Evolutionary conservation across 1,140 invertebrate species (phyloP), one percentile per base, ranked within the genome.

Genomic region (Drosophila saltans): DNA sequence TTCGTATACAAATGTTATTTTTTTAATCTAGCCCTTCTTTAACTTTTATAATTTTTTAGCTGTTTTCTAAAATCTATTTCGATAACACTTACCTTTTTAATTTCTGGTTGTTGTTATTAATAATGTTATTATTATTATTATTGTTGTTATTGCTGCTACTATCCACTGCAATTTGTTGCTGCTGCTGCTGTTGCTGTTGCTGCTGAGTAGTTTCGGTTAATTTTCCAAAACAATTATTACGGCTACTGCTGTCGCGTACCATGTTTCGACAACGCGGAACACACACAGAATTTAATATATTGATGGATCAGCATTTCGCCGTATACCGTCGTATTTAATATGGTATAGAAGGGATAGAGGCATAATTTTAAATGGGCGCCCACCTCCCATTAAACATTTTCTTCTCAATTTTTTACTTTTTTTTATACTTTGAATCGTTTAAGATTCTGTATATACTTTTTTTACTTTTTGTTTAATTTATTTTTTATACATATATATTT

Each of bases 211-310:
- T 98, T 95, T 99, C 98, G 96, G 98, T 97, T 96, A 99, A 97
- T 97, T 99, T 99, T 96, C 98, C 98, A 96, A 99, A 97, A 97
- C 98, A 98, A 95, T 99, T 96, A 95, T 99, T 98, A 95, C 98
- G 97, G 96, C 98, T 99, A 97, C 67, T 88, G 77, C 67, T 88
- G 77, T 99, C 98, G 97, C 98, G 98, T 96, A 99, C 98, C 98
- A 99, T 99, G 96, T 97, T 98, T 96, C 67, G 80, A 83, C 45
- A 80, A 77, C 45, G 45, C 74, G 74, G 66, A 77, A 70, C 68
- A 88, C 80, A 83, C 84, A 83, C 84, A 72, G 74, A 71, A 70
- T 67, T 69, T 64, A 66, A 76, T 80, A 71, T 88, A 80, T 82
- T 68, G 70, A 88, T 52, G 83, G 92, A 80, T 90, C 65, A 69